Evolutionary conservation across 2,888 invertebrate species (phyloP), one percentile per base, ranked within the genome.

Genomic region (Lamellibrachia satsuma): DNA sequence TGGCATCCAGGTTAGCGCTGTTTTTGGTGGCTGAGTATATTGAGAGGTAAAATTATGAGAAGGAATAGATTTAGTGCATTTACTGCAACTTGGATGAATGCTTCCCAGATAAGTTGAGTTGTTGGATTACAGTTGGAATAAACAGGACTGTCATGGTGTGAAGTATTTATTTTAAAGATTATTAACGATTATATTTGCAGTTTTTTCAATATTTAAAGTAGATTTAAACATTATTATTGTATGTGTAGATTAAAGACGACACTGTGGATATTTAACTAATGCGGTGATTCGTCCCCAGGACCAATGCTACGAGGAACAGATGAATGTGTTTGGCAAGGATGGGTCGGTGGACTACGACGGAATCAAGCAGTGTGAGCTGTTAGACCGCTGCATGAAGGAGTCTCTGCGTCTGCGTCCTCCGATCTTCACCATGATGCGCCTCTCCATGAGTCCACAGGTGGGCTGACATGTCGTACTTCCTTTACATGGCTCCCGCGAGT

Each of bases 371-470:
- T 94, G 95, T 92, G 93, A 94, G 22, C 92, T 96, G 92, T 93
- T 96, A 91, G 95, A 96, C 92, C 94, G 95, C n/a, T 95, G 95
- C 92, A 91, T 96, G 91, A 96, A 95, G 93, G 96, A 96, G 93
- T 95, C 96, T 3, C 94, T 96, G 52, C 93, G 96, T 8, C 94
- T 96, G 22, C 92, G 95, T 55, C 96, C 95, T 15, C 96, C 95
- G n/a, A 95, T 96, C 92, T 94, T 95, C 94, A 95, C 95, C 11
- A 95, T 96, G 94, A 96, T 96, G 95, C 93, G 96, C 39, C 94
- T 95, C 94, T 95, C 95, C 92, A 94, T 94, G 91, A 92, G 90
- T 9, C 92, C 91, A n/a, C 93, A 93, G 93, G 93, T 93, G 11
- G 39, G 92, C 90, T 9, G 11, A 27, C 39, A 3, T 9, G 9